Evolutionary conservation across 2,113 vertebrate genomes (phyloP).

Genomic region (Etheostoma cragini): DNA sequence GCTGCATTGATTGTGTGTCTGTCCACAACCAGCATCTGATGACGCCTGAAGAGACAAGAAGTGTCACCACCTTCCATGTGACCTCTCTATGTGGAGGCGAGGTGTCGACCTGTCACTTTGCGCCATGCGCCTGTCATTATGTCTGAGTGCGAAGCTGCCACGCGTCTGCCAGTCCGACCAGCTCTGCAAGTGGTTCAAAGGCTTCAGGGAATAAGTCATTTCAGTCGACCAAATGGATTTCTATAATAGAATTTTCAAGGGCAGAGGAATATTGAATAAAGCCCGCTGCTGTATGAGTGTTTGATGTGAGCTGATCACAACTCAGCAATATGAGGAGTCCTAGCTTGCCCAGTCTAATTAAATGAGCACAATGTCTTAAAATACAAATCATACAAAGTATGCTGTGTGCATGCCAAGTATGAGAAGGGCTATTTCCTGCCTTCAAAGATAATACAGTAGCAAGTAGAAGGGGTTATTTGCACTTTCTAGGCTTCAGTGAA

Average conservation of each 20-base stretch:
- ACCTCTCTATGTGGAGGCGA: constrained; percentile 60
- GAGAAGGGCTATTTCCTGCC: background rate
- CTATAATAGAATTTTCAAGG: constrained; percentile 77
- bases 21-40: constrained; percentile 15
- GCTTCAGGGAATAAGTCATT: constrained; percentile 73
- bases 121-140: constrained; percentile 50
- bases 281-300: constrained; percentile 47
- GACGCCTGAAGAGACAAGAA: constrained; percentile 37
- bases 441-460: background rate
- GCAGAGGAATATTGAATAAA: constrained; percentile 63
- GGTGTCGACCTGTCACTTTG: constrained; percentile 67
- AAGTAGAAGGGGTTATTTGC: background rate
- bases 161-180: constrained; percentile 44
- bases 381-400: constrained; percentile 36
- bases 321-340: constrained; percentile 41
- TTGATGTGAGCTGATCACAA: constrained; percentile 70
- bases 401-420: constrained; percentile 6
- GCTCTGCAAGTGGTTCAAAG: constrained; percentile 64
- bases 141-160: constrained; percentile 47
- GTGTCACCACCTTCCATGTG: constrained; percentile 47
- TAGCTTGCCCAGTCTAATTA: constrained; percentile 25
- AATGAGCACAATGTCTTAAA: constrained; percentile 43
- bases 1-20: constrained; percentile 46
- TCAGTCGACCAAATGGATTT: constrained; percentile 73
- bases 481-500: background rate